Conservation (phyloP, 1,140 invertebrate species). For the Eueides isabella region DNA sequence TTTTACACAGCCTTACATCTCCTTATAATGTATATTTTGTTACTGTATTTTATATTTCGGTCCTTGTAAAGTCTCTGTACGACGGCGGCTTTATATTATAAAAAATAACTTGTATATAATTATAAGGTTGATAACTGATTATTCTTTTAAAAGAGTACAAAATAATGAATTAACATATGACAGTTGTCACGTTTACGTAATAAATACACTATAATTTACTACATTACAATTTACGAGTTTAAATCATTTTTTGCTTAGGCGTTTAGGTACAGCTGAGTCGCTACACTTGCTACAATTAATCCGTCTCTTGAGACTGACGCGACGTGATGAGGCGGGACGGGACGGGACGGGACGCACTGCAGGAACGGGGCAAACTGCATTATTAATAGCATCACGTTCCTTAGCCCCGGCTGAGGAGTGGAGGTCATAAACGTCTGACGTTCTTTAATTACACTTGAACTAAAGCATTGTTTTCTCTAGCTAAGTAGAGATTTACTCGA, state of each 20-base stretch:
- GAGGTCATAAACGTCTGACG: not conserved
- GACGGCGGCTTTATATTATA: no score
- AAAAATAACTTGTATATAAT: no score
- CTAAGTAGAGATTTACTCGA: not conserved
- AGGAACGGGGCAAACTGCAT: not conserved
- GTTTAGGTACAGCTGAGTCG: not conserved
- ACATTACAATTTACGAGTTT: not conserved
- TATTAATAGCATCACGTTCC: not conserved
- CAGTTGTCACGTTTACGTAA: no score
- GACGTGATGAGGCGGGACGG: not conserved
- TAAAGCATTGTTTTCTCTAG: not conserved
- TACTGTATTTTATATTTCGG: no score
- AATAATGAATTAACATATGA: no score
- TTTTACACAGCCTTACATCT: no score
- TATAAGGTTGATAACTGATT: no score
- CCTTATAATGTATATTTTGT: no score
- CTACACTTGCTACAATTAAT: not conserved
- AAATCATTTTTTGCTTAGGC: not conserved
- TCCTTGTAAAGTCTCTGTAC: no score
- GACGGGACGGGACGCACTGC: not conserved
- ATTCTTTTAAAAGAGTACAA: no score
- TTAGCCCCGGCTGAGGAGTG: not conserved
- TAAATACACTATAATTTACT: no score
- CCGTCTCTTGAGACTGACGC: not conserved
- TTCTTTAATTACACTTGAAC: conserved; percentile 7